These are phyloP conservation scores for Molanna angustata DNA, from an alignment of 2,888 invertebrate genomes.

Conservation along the genomic window DNA sequence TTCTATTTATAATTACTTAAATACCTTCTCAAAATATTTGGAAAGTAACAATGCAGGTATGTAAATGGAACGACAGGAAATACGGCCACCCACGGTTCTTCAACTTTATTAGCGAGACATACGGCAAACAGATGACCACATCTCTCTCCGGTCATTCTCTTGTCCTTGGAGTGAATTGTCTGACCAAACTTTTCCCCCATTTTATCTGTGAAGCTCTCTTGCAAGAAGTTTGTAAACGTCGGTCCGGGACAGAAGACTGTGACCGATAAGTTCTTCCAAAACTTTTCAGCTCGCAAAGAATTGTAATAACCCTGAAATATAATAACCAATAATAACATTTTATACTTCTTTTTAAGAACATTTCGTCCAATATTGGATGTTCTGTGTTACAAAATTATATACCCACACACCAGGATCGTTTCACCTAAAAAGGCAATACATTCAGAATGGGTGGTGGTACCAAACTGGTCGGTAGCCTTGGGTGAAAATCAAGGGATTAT, in stretches of 20 bases:
- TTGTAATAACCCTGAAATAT: constrained; percentile 73
- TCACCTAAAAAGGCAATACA: too few species aligned
- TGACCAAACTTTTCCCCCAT: constrained; percentile 50
- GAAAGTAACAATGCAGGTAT: constrained; percentile 61
- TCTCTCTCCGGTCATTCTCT: constrained; percentile 55
- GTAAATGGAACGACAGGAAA: constrained; percentile 60
- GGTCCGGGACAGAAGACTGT: constrained; percentile 77
- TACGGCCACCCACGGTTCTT: constrained; percentile 68
- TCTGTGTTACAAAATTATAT: too few species aligned
- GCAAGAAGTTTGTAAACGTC: constrained; percentile 65
- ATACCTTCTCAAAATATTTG: constrained; percentile 49
- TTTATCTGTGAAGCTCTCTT: constrained; percentile 65
- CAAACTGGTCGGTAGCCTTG: too few species aligned
- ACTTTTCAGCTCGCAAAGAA: constrained; percentile 59
- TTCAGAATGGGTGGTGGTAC: too few species aligned
- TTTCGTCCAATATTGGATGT: too few species aligned
- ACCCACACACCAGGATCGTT: too few species aligned
- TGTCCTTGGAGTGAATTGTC: constrained; percentile 44
- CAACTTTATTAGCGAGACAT: constrained; percentile 57
- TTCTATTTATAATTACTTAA: too few species aligned
- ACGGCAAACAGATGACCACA: constrained; percentile 59
- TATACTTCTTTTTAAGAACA: too few species aligned
- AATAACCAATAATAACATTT: too few species aligned
- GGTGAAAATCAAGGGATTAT: too few species aligned
- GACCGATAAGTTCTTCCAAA: constrained; percentile 55